Conservation (phyloP, 2,797 vertebrate genomes). For the Sebastes reedi region DNA sequence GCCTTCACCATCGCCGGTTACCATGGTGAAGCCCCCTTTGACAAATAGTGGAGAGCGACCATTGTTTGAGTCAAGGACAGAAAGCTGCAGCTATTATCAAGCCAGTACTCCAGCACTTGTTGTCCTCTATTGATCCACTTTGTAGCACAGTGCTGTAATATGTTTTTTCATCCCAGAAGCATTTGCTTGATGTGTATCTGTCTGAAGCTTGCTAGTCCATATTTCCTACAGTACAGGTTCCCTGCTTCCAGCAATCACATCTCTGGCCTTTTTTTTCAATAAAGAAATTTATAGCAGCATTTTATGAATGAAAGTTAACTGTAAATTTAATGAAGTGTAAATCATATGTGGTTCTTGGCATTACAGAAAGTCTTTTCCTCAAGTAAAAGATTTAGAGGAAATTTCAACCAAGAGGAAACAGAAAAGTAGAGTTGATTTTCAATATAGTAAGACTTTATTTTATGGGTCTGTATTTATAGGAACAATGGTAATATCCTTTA, state of each 20-base stretch:
- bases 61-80: constrained; percentile 63
- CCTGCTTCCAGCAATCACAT: not conserved
- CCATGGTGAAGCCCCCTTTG: constrained; percentile 68
- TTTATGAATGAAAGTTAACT: not conserved
- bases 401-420: not conserved
- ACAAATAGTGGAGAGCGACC: constrained; percentile 46
- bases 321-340: not conserved
- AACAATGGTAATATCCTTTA: not conserved
- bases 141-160: constrained; percentile 20
- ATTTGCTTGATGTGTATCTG: constrained; percentile 6
- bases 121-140: constrained; percentile 65
- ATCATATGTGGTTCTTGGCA: not conserved
- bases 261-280: not conserved
- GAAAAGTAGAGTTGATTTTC: not conserved
- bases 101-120: constrained; percentile 44
- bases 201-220: not conserved
- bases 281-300: not conserved
- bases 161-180: constrained; percentile 2
- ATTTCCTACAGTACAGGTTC: not conserved
- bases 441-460: not conserved
- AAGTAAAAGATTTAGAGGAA: not conserved
- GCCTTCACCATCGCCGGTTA: constrained; percentile 48
- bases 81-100: constrained; percentile 50
- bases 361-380: not conserved
- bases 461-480: not conserved